phyloP scores from a whole-genome alignment of 1,140 invertebrate species.

The Globodera ellingtonae region DNA sequence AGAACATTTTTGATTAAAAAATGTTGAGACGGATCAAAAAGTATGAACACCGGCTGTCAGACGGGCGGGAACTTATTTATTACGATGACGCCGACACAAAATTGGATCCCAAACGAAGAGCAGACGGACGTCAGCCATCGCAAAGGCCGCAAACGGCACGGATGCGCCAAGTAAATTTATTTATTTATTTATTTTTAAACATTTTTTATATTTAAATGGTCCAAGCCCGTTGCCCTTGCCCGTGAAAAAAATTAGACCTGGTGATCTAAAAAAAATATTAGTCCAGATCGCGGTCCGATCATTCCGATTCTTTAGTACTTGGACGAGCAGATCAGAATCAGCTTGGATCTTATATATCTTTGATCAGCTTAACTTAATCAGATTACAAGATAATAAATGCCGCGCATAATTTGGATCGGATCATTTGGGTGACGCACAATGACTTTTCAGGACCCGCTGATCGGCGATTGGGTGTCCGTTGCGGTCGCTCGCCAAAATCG shows the following conservation, averaged over 20 bases:
- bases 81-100: slow-evolving; percentile 1
- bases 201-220: too few relatives aligned
- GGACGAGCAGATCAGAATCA: too few relatives aligned
- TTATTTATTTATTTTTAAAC: too few relatives aligned
- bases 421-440: background rate
- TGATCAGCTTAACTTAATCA: too few relatives aligned
- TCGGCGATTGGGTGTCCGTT: background rate
- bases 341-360: too few relatives aligned
- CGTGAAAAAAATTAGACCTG: too few relatives aligned
- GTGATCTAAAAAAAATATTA: too few relatives aligned
- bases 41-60: background rate
- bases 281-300: too few relatives aligned
- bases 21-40: background rate
- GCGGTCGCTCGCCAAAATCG: background rate
- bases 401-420: too few relatives aligned
- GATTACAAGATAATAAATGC: too few relatives aligned
- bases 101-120: background rate
- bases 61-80: background rate
- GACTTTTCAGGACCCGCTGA: background rate
- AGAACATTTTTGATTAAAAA: background rate
- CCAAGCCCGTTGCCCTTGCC: too few relatives aligned
- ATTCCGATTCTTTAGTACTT: too few relatives aligned
- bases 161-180: background rate
- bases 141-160: background rate
- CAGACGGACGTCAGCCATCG: background rate